Conservation (phyloP, 2,113 vertebrate genomes). For the Eurystomus gularis region DNA sequence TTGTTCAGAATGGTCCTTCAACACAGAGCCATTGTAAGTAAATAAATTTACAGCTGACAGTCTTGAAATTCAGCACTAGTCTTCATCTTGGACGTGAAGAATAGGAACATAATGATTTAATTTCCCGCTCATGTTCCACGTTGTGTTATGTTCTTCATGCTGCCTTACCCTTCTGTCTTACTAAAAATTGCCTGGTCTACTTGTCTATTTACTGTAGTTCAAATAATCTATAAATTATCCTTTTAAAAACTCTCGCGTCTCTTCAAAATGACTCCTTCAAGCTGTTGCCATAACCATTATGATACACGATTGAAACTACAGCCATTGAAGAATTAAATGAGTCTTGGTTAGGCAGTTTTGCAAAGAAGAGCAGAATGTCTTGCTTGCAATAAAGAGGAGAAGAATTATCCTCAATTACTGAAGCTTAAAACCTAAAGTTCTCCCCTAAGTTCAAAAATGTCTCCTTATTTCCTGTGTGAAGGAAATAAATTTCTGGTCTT, state of each 20-base stretch:
- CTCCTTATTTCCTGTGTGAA: background rate
- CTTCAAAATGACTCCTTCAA: background rate
- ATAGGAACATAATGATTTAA: background rate
- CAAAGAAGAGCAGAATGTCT: background rate
- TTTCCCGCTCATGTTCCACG: background rate
- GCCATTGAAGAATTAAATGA: background rate
- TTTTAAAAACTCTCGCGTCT: background rate
- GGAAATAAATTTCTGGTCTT: background rate
- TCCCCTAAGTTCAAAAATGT: background rate
- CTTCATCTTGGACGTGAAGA: background rate
- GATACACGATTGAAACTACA: background rate
- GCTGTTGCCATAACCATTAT: background rate
- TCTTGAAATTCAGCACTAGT: background rate
- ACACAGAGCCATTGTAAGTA: background rate
- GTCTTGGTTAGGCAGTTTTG: background rate
- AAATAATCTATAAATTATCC: background rate
- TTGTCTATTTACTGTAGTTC: background rate
- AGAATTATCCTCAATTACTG: background rate
- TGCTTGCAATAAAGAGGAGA: background rate
- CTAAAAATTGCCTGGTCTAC: background rate
- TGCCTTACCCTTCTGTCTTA: background rate
- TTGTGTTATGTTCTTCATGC: background rate
- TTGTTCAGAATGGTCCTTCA: background rate
- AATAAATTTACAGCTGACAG: background rate
- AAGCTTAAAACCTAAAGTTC: background rate